phyloP scores from a whole-genome alignment of 92 coral and sea anemone species.

The Diadumene lineata region DNA sequence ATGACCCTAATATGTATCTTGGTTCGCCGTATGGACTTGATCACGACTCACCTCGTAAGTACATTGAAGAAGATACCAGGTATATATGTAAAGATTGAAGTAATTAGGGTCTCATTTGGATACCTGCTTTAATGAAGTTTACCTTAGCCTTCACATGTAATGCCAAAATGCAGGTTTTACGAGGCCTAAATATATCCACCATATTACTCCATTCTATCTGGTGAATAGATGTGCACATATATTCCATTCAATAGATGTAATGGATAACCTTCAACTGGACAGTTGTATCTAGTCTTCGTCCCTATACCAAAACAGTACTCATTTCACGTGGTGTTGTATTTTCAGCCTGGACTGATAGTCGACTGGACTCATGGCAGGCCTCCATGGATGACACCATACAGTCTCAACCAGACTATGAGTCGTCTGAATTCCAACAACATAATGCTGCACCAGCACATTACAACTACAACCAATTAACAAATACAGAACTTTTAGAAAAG shows the following conservation, averaged over 20 bases:
- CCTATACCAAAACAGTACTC: too few relatives aligned
- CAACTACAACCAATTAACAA: not conserved
- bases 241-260: too few relatives aligned
- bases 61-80: too few relatives aligned
- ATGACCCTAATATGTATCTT: not conserved
- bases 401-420: not conserved
- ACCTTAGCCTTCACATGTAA: too few relatives aligned
- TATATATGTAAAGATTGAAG: too few relatives aligned
- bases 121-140: too few relatives aligned
- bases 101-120: not conserved
- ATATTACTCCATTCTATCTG: too few relatives aligned
- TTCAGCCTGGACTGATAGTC: conserved; percentile 15
- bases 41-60: not conserved
- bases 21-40: not conserved
- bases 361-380: conserved; percentile 32
- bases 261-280: too few relatives aligned
- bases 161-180: too few relatives aligned
- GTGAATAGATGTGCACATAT: too few relatives aligned
- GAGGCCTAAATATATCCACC: too few relatives aligned
- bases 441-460: not conserved
- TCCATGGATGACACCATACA: not conserved
- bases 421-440: not conserved
- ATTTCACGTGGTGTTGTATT: not conserved
- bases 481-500: not conserved
- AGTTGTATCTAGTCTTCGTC: too few relatives aligned